Conservation (phyloP, 2,797 vertebrate genomes). For the Malurus splendens region DNA sequence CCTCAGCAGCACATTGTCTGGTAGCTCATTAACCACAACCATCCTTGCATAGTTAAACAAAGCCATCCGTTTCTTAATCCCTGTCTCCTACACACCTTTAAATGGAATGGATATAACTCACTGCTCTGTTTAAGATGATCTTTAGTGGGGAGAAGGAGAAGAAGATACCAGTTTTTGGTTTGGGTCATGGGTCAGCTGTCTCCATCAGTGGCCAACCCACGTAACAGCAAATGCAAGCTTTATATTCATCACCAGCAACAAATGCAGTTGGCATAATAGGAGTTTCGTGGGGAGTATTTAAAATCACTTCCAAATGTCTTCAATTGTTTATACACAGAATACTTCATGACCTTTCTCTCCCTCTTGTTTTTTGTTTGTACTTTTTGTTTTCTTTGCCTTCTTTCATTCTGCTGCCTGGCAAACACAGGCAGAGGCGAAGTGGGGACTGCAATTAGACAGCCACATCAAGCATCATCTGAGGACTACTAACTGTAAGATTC, state of each 20-base stretch:
- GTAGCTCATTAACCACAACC: neutral
- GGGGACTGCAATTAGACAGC: neutral
- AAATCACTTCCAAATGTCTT: conserved; percentile 28
- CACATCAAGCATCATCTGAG: neutral
- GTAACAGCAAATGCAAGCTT: neutral
- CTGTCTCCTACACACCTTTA: neutral
- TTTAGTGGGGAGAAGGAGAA: neutral
- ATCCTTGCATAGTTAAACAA: neutral
- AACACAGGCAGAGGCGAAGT: neutral
- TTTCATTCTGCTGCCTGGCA: neutral
- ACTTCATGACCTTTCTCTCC: neutral
- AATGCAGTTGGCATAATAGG: neutral
- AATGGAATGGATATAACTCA: neutral
- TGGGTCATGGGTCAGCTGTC: neutral
- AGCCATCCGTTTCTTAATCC: neutral
- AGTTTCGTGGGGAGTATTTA: neutral
- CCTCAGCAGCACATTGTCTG: neutral
- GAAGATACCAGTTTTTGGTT: neutral
- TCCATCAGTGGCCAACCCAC: neutral
- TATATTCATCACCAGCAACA: neutral
- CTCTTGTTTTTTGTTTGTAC: neutral
- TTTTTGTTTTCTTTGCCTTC: conserved; percentile 1
- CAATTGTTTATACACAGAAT: neutral
- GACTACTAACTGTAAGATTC: neutral
- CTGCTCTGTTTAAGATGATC: accelerated